Base-by-base conservation (phyloP, 1,140 invertebrate species). In the Drosophila gunungcola region DNA sequence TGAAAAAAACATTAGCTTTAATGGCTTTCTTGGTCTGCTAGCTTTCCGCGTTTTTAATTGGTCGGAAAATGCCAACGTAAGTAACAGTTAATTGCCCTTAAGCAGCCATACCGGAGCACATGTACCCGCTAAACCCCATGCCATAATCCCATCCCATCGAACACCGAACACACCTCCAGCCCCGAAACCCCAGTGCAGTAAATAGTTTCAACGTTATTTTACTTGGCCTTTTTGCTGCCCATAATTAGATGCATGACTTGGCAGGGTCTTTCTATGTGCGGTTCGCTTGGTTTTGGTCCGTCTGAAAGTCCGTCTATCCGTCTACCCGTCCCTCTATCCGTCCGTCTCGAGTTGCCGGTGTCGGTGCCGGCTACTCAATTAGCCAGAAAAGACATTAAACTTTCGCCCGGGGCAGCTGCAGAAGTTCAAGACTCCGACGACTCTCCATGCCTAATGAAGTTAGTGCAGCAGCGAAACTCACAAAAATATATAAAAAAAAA, bases 161-260 rank as follows among this genome's bases (percentile, higher is more conserved):
- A 38, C 38, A 13, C 11, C 46, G 13, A 11, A 38, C 5, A 21
- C 32, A 36, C 6, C 9, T 11, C 46, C 13, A 3, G 10, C 16
- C 6, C 3, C 10, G 29, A 41, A 41, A 11, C 34, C 41, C 60
- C 38, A 36, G 13, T 62, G 63, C 54, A 69, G 73, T 74, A 69
- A 75, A 75, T 83, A 63, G 75, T 78, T 76, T 70, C 58, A 46
- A 75, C 68, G 57, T 67, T 73, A 60, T 39, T 68, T 11, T 58
- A 49, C 49, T 68, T 79, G 52, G 72, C 68, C 75, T 77, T 54
- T 64, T 78, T 74, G 74, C 72, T 73, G 52, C 55, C 70, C 79
- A 83, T 88, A 88, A 88, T 88, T 83, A 88, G 84, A 88, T 88
- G 79, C 83, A 88, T 88, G 84, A 88, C 83, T 88, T 88, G 76